Evolutionary conservation across 1,140 invertebrate genomes (phyloP), one percentile per base, ranked within the genome.

Genomic region (Oscheius sp.): DNA sequence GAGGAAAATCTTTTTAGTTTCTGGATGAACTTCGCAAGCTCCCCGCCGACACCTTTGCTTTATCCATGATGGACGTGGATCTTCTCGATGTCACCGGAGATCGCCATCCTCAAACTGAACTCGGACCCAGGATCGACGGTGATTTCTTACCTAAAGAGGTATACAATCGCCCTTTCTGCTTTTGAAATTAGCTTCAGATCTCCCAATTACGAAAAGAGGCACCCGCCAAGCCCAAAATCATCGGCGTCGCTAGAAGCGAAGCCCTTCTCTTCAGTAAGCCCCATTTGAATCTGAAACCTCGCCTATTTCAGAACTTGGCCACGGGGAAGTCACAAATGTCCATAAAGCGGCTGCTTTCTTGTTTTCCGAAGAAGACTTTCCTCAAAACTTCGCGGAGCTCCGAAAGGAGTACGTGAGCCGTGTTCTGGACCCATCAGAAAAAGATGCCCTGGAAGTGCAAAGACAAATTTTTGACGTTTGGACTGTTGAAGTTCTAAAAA

Each of bases 111-210:
- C n/a, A n/a, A n/a, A n/a, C 49, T 23, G 4, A 7, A 13, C 10
- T 63, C 15, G 61, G 61, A 34, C 15, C 29, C 23, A 29, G 32
- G 3, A 42, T 72, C 18, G 68, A 68, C 18, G 68, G 65, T n/a
- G 65, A 71, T 10, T 71, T 71, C 42, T 20, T 71, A 13, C 68
- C 68, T 18, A 73, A 38, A n/a, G 29, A 23, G 3, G 55, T 68
- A 46, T 26, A 42, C 38, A 42, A 42, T 42, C 7, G 38, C n/a
- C n/a, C 7, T n/a, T 42, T 42, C n/a, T 10, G 10, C n/a, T 10
- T 10, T 10, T 42, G 10, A 42, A 42, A 10, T 42, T 42, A 10
- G 7, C 49, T 55, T 55, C 23, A 55, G 49, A 10, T 26, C 31
- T 10, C 23, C 0, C 28, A 71, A 36, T 29, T 71, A 15, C 10